phyloP scores from a whole-genome alignment of 23 tunicate species.

The Trididemnum clinides region DNA sequence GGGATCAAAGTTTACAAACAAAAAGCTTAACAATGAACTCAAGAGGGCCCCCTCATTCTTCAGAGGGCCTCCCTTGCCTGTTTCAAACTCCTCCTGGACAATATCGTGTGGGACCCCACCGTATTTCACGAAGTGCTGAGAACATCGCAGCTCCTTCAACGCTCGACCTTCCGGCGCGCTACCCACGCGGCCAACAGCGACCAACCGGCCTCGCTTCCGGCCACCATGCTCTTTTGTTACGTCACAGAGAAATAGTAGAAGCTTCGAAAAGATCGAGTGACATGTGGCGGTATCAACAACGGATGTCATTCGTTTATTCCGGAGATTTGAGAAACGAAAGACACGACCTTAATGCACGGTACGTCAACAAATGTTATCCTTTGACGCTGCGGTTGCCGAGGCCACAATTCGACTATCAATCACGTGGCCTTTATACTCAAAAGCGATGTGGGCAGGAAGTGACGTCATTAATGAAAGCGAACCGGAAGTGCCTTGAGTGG shows the following conservation, averaged over 20 bases:
- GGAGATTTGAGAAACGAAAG: neutral
- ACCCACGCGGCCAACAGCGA: slow-evolving; percentile 85
- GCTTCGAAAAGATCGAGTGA: slow-evolving; percentile 14
- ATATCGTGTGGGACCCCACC: slow-evolving; percentile 29
- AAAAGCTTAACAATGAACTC: slow-evolving; percentile 38
- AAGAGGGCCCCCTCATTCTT: neutral
- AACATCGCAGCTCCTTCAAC: slow-evolving; percentile 5
- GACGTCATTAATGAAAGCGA: slow-evolving; percentile 27
- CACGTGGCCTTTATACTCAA: neutral
- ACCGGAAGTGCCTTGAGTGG: slow-evolving; percentile 58
- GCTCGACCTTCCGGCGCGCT: slow-evolving; percentile 64
- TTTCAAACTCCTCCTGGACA: neutral
- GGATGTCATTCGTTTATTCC: too few species aligned
- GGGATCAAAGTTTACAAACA: slow-evolving; percentile 71
- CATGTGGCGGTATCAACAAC: neutral
- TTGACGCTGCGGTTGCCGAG: neutral
- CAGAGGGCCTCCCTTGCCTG: neutral
- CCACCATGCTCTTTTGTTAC: slow-evolving; percentile 61
- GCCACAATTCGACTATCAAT: neutral
- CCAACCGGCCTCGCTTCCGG: slow-evolving; percentile 63
- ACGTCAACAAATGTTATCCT: neutral
- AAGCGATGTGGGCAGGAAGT: slow-evolving; percentile 52
- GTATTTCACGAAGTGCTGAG: slow-evolving; percentile 61
- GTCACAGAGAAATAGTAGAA: slow-evolving; percentile 55
- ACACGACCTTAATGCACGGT: neutral